Conservation (phyloP, 1,140 invertebrate species). For the Trichoplusia ni region DNA sequence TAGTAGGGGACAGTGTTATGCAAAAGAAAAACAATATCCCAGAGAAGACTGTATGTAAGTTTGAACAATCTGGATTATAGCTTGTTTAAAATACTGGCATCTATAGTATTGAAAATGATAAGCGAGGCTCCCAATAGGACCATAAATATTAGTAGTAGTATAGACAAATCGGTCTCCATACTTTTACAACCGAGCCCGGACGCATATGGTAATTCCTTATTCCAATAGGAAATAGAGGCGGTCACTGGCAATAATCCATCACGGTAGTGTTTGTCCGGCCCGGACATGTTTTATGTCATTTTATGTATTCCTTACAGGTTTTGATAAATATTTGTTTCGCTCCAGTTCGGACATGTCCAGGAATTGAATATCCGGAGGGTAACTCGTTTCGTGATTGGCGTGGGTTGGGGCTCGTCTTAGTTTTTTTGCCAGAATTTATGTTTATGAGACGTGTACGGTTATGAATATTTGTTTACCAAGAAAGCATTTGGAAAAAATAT, state of each 20-base stretch:
- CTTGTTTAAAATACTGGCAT: too few species aligned
- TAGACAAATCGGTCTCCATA: conserved; percentile 55
- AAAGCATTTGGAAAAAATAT: background rate
- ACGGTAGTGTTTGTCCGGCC: conserved; percentile 65
- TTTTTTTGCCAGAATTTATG: conserved; percentile 25
- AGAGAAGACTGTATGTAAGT: too few species aligned
- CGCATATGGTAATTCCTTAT: conserved; percentile 81
- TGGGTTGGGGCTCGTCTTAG: conserved; percentile 35
- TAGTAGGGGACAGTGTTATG: too few species aligned
- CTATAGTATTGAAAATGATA: too few species aligned
- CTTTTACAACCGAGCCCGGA: background rate
- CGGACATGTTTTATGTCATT: conserved; percentile 75
- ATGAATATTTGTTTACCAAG: background rate
- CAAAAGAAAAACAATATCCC: too few species aligned
- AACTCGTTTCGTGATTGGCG: conserved; percentile 69
- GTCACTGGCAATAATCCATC: conserved; percentile 81
- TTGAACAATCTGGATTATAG: too few species aligned
- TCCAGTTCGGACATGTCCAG: conserved; percentile 71
- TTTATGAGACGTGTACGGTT: background rate
- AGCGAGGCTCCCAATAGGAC: too few species aligned
- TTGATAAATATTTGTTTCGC: conserved; percentile 80
- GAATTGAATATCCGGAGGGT: conserved; percentile 76
- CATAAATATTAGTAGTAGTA: too few species aligned
- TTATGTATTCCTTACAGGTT: conserved; percentile 80
- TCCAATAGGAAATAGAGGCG: conserved; percentile 79